Base-by-base conservation (phyloP, 2,888 invertebrate species). In the Thymelicus acteon region DNA sequence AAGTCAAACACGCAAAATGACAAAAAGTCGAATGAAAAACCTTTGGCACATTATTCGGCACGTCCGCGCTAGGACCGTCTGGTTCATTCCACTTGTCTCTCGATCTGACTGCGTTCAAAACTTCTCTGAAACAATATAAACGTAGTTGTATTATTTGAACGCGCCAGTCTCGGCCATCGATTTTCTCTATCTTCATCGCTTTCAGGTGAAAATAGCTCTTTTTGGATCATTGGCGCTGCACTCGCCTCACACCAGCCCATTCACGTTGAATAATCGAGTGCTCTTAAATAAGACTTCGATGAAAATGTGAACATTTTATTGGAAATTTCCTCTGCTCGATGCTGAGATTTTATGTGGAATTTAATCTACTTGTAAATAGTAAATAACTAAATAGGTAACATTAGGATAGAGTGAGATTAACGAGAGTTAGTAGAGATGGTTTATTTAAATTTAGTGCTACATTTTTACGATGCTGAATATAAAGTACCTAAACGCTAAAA, bases 221-320 rank as follows among this genome's bases (percentile, higher is more conserved):
- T 85, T 81, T 81, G 79, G 82, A 83, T 82, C 82, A 86, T 84
- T 85, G 81, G 80, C 80, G 77, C 75, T 75, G 79, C 79, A 78
- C 77, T 78, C 79, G 79, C 77, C 77, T 75, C 77, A 78, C 78
- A 80, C 79, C 76, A 78, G 78, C 79, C 78, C 77, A 77, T 79
- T 79, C 77, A 79, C 82, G 80, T 80, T 85, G 82, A 87, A 88
- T 88, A 87, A 87, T 89, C 84, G 83, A 88, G 80, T 79, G 75
- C 77, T 79, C 78, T 80, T 77, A 73, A 78, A 77, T 76, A 73
- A 77, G 77, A 75, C 76, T 74, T 76, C 75, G 72, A 71, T 74
- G 76, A 73, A 73, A 75, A 76, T 74, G 75, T 77, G 75, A 77
- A 78, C 78, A 78, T 80, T 81, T 79, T 80, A 80, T 80, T 78